Conservation (phyloP, 2,888 invertebrate species). For the Villa cingulata region DNA sequence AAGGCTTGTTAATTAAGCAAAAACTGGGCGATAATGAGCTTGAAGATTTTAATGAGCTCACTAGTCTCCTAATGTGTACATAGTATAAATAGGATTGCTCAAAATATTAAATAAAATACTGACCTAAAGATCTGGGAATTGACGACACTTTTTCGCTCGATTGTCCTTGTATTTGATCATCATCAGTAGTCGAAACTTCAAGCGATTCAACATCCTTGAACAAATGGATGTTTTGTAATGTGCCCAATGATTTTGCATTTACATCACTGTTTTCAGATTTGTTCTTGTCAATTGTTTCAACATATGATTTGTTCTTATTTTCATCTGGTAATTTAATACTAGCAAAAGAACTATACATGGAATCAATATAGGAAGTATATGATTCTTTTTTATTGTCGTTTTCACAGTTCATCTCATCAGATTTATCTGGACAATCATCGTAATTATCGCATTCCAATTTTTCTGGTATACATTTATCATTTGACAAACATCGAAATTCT, state of each 20-base stretch:
- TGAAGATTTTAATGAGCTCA: no score
- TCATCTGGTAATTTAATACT: constrained; percentile 28
- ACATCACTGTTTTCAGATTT: constrained; percentile 6
- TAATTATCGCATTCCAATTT: constrained; percentile 49
- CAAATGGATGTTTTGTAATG: constrained; percentile 10
- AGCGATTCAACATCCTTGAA: constrained; percentile 13
- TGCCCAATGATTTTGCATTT: not conserved
- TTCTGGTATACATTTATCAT: constrained; percentile 42
- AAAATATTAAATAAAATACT: no score
- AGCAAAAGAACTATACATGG: constrained; percentile 21
- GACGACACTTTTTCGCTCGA: constrained; percentile 12
- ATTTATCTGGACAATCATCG: constrained; percentile 46
- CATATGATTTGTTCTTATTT: constrained; percentile 21
- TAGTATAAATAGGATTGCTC: no score
- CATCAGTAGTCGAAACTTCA: constrained; percentile 1
- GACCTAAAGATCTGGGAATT: constrained; percentile 14
- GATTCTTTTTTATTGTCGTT: constrained; percentile 25
- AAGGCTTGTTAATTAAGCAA: no score
- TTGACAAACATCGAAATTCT: constrained; percentile 37
- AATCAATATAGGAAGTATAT: constrained; percentile 17
- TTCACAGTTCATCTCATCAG: constrained; percentile 48
- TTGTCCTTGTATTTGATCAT: constrained; percentile 14
- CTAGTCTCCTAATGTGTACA: no score
- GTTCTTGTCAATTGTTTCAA: constrained; percentile 21
- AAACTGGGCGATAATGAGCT: no score